Evolutionary conservation across 92 coral and sea anemone genomes (phyloP), one percentile per base, ranked within the genome.

Genomic region (Epizoanthus stellaris): DNA sequence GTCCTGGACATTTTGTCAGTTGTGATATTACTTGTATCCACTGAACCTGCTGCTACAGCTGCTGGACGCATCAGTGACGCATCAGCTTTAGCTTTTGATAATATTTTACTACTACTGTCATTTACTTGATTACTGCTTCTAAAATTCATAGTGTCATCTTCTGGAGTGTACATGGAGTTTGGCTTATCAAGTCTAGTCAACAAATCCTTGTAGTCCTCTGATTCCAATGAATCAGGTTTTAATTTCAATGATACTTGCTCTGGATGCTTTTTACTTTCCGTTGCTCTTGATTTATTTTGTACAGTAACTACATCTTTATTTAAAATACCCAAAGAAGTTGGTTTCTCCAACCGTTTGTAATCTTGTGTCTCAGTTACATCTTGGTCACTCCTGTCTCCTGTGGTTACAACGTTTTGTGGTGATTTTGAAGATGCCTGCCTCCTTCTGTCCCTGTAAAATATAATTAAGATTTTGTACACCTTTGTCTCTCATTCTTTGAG

Each of bases 331-430:
- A 63, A 4, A 19, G 80, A 36, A 20, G 62, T 86, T 13, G 93
- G 84, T 66, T 90, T 86, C 19, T 92, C 94, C n/a, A 90, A 92
- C 63, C 85, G 77, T 49, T 90, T 87, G 59, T 92, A 88, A 68
- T 90, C 95, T 70, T 90, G 88, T 38, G 82, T 81, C 14, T 84
- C 85, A 17, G 73, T 36, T 2, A 74, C 23, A 19, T 59, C 80
- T n/a, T 23, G 85, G 67, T 80, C 84, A n/a, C 57, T 15, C 11
- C 25, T 66, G 9, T 38, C 14, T 17, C 36, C 39, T 20, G 73
- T 84, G 5, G 72, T 73, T n/a, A n/a, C n/a, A 43, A 45, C 63
- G 60, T 67, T 83, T 77, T 67, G 85, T 62, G 17, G 20, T 53
- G 75, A 80, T 30, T 87, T 89, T 8, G 30, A 12, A 39, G 88